These are phyloP conservation scores for Mastigias papua DNA, from an alignment of 30 jellyfish, hydroid and myxozoan genomes.

Conservation along the genomic window DNA sequence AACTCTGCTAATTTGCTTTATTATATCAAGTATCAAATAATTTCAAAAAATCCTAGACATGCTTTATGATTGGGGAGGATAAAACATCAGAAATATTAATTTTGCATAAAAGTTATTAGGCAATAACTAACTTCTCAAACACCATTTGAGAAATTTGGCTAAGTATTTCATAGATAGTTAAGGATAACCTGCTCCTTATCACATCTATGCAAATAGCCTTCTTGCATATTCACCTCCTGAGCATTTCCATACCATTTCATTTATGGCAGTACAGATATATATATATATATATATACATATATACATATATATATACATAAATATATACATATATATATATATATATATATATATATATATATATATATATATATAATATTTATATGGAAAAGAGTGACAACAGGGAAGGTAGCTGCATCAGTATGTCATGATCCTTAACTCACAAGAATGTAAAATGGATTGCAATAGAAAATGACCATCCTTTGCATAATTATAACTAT, in stretches of 20 bases:
- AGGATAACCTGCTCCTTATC: not conserved
- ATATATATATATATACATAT: too few species aligned
- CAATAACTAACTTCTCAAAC: not conserved
- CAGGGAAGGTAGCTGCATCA: too few species aligned
- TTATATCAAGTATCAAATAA: not conserved
- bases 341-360: too few species aligned
- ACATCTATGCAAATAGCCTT: not conserved
- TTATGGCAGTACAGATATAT: not conserved
- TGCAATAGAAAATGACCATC: too few species aligned
- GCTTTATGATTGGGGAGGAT: not conserved
- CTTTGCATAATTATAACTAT: too few species aligned
- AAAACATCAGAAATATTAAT: not conserved
- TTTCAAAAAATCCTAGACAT: not conserved
- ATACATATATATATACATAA: too few species aligned
- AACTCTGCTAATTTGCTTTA: not conserved
- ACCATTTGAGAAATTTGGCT: not conserved
- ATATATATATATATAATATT: too few species aligned
- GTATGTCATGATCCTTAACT: too few species aligned
- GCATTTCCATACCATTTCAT: not conserved
- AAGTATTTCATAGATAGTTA: not conserved
- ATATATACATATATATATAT: too few species aligned
- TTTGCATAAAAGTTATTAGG: not conserved
- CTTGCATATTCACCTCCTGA: not conserved
- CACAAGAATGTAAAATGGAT: too few species aligned
- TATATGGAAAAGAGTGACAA: too few species aligned